Evolutionary conservation across 2,113 vertebrate genomes (phyloP), one percentile per base, ranked within the genome.

Genomic region (Plotosus lineatus): DNA sequence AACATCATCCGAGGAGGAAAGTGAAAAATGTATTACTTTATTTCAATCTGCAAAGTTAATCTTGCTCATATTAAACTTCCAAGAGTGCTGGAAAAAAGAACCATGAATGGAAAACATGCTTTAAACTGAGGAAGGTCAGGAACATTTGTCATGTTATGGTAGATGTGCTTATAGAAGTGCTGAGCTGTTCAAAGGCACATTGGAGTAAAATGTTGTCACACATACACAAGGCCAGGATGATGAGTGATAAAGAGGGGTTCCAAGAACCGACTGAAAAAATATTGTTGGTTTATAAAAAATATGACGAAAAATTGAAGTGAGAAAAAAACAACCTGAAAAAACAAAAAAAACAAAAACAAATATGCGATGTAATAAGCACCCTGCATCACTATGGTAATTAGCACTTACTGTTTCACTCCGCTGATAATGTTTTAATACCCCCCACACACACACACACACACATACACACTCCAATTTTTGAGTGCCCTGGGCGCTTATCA

Each of bases 121-220:
- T 56, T 63, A 46, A 55, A 53, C 42, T 2, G 26, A 55, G 38
- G 26, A 28, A 71, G 42, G 50, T 44, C 48, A 21, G 28, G 6
- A 72, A 36, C 50, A 28, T 79, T 75, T 55, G 48, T 68, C 51
- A 40, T 6, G 21, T 51, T 66, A 53, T n/a, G 14, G 3, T 19
- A 31, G 71, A 58, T 53, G 53, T 46, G 36, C 23, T 31, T 31
- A n/a, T n/a, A 76, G 72, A 80, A 74, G 46, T 12, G 53, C 33
- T 76, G 74, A 76, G 53, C 65, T 76, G n/a, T 48, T 83, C 61
- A 58, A 61, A 77, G 69, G 14, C 23, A 75, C 79, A 71, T 48
- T 51, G 4, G 56, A 11, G 11, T 10, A 11, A 66, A 68, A 44
- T 40, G 50, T 53, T 68, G 69, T 56, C 36, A 84, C 40, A 65